Evolutionary conservation across 1,140 invertebrate species (phyloP).

Genomic region (Luehdorfia chinensis): DNA sequence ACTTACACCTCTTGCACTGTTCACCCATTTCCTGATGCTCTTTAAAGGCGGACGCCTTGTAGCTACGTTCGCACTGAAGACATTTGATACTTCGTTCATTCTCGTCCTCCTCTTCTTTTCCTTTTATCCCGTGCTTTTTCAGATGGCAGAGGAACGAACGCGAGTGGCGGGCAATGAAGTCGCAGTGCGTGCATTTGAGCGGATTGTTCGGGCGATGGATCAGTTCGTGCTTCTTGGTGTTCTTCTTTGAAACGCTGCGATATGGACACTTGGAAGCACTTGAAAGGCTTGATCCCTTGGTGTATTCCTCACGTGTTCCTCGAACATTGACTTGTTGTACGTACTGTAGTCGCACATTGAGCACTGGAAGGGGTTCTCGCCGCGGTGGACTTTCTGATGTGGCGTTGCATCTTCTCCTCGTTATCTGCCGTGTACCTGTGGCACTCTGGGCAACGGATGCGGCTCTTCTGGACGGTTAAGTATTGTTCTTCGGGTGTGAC

Average conservation of each 20-base stretch:
- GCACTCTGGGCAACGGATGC: slow-evolving; percentile 42
- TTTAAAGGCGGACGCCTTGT: neutral
- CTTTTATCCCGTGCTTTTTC: slow-evolving; percentile 25
- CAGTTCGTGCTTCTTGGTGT: slow-evolving; percentile 55
- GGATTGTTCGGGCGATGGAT: slow-evolving; percentile 56
- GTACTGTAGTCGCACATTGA: slow-evolving; percentile 62
- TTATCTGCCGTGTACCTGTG: slow-evolving; percentile 38
- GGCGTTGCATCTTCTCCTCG: slow-evolving; percentile 45
- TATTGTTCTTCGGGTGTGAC: too few species aligned
- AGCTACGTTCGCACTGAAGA: slow-evolving; percentile 23
- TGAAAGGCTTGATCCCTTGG: slow-evolving; percentile 57
- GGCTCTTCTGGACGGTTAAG: neutral
- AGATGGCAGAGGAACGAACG: slow-evolving; percentile 32
- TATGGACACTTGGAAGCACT: slow-evolving; percentile 52
- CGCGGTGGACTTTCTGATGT: slow-evolving; percentile 49
- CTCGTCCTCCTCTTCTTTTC: slow-evolving; percentile 8
- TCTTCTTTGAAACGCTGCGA: slow-evolving; percentile 56
- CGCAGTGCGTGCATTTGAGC: slow-evolving; percentile 41
- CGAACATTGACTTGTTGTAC: slow-evolving; percentile 47
- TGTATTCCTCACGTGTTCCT: slow-evolving; percentile 57
- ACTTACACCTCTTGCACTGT: slow-evolving; percentile 29
- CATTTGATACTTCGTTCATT: slow-evolving; percentile 9
- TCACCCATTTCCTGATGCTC: slow-evolving; percentile 21
- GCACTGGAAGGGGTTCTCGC: slow-evolving; percentile 57
- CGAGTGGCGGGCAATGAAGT: slow-evolving; percentile 42